phyloP scores from a whole-genome alignment of 1,140 invertebrate genomes.

The Lepidurus packardi region DNA sequence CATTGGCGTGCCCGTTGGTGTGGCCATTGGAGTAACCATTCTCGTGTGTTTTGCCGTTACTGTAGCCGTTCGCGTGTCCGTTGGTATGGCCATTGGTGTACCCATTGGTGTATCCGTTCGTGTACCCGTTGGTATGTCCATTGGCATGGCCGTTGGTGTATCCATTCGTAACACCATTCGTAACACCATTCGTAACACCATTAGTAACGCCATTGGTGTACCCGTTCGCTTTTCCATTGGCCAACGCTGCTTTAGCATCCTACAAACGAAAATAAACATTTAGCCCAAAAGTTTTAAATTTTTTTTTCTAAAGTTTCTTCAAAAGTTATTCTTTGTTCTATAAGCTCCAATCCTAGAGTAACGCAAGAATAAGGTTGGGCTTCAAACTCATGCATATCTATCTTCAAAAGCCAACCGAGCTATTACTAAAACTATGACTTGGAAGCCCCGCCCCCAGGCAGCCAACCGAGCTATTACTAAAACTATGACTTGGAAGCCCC shows the following conservation, averaged over 20 bases:
- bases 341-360: too few species aligned
- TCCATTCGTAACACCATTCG: background rate
- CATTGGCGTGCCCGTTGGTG: slow-evolving; percentile 38
- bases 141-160: slow-evolving; percentile 24
- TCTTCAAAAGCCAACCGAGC: too few species aligned
- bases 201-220: slow-evolving; percentile 30
- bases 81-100: slow-evolving; percentile 37
- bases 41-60: slow-evolving; percentile 35
- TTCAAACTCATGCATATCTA: too few species aligned
- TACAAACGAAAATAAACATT: slow-evolving; percentile 30
- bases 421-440: too few species aligned
- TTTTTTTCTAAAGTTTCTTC: too few species aligned
- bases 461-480: too few species aligned
- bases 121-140: slow-evolving; percentile 31
- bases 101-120: slow-evolving; percentile 33
- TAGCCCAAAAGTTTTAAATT: too few species aligned
- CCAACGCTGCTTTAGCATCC: slow-evolving; percentile 36
- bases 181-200: slow-evolving; percentile 8
- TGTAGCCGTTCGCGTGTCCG: slow-evolving; percentile 37
- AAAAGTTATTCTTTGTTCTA: too few species aligned
- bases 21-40: slow-evolving; percentile 38
- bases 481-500: too few species aligned
- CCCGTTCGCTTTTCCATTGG: slow-evolving; percentile 34
- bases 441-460: too few species aligned
- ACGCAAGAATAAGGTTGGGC: too few species aligned